Conservation (phyloP, 2,888 invertebrate species). For the Lasioglossum figueresi region DNA sequence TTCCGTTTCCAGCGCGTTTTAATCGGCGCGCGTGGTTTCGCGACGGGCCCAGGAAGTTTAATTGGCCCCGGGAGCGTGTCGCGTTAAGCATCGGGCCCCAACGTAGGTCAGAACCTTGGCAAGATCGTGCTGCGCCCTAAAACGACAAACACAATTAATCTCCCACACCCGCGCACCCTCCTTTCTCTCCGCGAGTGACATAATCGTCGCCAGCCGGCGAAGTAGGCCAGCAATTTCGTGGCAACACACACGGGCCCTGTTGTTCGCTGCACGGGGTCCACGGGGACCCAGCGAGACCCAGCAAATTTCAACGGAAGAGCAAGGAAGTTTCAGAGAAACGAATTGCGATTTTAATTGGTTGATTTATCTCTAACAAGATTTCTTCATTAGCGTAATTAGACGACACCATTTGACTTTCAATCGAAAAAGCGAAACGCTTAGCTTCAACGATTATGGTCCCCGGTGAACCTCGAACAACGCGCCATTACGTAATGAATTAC, state of each 20-base stretch:
- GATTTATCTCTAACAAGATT: slow-evolving; percentile 21
- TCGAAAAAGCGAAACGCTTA: slow-evolving; percentile 8
- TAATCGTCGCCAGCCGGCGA: slow-evolving; percentile 61
- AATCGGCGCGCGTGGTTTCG: slow-evolving; percentile 41
- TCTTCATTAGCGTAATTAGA: slow-evolving; percentile 55
- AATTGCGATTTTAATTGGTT: background rate
- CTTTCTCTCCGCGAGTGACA: slow-evolving; percentile 73
- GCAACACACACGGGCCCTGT: slow-evolving; percentile 17
- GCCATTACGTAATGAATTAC: slow-evolving; percentile 38
- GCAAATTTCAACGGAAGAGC: background rate
- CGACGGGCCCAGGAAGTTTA: slow-evolving; percentile 54
- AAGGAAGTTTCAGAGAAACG: background rate
- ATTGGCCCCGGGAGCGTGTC: slow-evolving; percentile 53
- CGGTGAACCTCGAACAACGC: background rate
- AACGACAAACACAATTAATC: slow-evolving; percentile 74
- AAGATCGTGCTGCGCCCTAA: slow-evolving; percentile 65
- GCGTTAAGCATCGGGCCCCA: slow-evolving; percentile 55
- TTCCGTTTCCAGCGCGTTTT: slow-evolving; percentile 40
- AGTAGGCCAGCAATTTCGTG: slow-evolving; percentile 66
- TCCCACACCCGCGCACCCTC: slow-evolving; percentile 72
- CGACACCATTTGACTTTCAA: slow-evolving; percentile 43
- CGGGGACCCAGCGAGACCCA: background rate
- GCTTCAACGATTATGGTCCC: slow-evolving; percentile 30
- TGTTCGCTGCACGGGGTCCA: slow-evolving; percentile 20
- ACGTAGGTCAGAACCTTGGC: slow-evolving; percentile 63